Evolutionary conservation across 1,140 invertebrate species (phyloP), one percentile per base, ranked within the genome.

Genomic region (Monochamus saltuarius): DNA sequence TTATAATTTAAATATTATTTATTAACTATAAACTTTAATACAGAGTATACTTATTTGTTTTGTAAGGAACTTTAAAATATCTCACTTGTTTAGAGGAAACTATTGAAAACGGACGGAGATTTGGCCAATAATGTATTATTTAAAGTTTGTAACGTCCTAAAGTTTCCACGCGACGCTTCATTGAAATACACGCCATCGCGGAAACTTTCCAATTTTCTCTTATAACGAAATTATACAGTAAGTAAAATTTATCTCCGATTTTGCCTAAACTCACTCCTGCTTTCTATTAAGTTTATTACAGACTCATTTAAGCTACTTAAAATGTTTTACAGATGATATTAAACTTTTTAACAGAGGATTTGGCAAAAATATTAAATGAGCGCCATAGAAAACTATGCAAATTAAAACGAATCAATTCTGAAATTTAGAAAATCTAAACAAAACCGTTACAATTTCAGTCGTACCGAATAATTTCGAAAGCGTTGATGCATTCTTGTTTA

Each of bases 181-280:
- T 57, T 35, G 29, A 46, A 57, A 49, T 56, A 57, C 56, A 57
- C 43, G 56, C 56, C 42, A 57, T 47, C 39, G 39, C 7, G n/a
- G 39, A 42, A 42, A 42, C n/a, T n/a, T 42, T 53, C 22, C 34
- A 53, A 53, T 36, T 35, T 53, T 53, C 50, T 35, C 37, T 35
- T 53, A 53, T 42, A 42, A 42, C 39, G 39, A 42, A 42, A 42
- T 42, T 42, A 42, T 42, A 42, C 39, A 42, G 39, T 42, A 42
- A 42, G 39, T 42, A 42, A 42, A 42, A 42, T 42, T 42, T 42
- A 42, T 42, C 39, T 13, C 16, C 39, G 7, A 42, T 42, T 42
- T 42, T 42, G n/a, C 39, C 39, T 42, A 42, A 42, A 42, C 39
- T 3, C 16, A 17, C 39, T 42, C n/a, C 39, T 16, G 2, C n/a